These are phyloP conservation scores for Macrochelys suwanniensis DNA, from an alignment of 2,797 vertebrate species.

Conservation along the genomic window DNA sequence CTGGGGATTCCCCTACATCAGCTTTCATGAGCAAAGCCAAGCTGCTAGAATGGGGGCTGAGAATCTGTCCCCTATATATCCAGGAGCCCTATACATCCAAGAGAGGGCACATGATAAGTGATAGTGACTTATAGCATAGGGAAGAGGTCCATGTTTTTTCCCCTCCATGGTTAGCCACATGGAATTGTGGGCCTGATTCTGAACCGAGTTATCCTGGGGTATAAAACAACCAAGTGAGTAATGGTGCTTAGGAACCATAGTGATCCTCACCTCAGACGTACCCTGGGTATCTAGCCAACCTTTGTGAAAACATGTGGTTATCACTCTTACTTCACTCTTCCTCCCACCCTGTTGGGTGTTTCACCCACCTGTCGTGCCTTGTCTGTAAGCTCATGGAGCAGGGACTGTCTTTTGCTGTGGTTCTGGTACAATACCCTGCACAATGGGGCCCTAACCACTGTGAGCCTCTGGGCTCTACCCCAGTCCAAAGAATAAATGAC, in stretches of 20 bases:
- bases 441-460: not conserved
- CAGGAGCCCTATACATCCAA: not conserved
- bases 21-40: rapidly evolving
- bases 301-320: rapidly evolving
- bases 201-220: not conserved
- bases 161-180: not conserved
- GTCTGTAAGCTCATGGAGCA: not conserved
- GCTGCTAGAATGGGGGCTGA: not conserved
- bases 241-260: not conserved
- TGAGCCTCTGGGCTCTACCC: not conserved
- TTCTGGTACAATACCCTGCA: not conserved
- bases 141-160: not conserved
- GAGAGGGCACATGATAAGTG: not conserved
- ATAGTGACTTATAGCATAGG: not conserved
- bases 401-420: rapidly evolving
- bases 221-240: not conserved
- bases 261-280: not conserved
- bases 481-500: not conserved
- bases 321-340: not conserved
- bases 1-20: rapidly evolving
- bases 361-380: not conserved
- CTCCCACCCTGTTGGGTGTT: not conserved
- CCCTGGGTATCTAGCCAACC: not conserved
- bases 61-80: not conserved
- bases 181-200: not conserved